A percentile compares a stretch with the other conserved stretches of the same genome.
phyloP scores from a whole-genome alignment of 2,797 vertebrate genomes.

The Myoxocephalus aenaeus region DNA sequence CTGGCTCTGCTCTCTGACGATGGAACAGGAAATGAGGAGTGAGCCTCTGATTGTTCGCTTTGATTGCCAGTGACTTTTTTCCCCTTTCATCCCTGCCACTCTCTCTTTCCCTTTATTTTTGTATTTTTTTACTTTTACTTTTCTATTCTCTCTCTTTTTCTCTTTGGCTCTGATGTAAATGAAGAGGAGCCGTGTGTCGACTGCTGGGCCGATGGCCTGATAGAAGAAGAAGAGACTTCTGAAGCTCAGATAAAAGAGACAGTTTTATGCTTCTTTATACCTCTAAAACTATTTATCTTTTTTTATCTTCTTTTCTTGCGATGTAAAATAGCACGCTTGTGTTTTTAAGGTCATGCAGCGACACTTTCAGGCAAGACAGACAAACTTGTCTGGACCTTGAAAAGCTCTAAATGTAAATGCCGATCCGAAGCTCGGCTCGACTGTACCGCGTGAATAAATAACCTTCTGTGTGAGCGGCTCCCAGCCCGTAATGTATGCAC shows the following conservation, averaged over 20 bases:
- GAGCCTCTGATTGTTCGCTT: slow-evolving; percentile 41
- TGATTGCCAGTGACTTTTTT: slow-evolving; percentile 35
- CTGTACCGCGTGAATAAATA: slow-evolving; percentile 61
- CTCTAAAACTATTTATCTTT: not conserved
- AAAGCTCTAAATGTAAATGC: slow-evolving; percentile 74
- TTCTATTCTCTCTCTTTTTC: slow-evolving; percentile 14
- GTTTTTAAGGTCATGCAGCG: slow-evolving; percentile 29
- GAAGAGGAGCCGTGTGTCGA: slow-evolving; percentile 49
- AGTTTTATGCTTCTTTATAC: slow-evolving; percentile 8
- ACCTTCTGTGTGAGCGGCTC: slow-evolving; percentile 37
- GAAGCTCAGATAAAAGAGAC: slow-evolving; percentile 36
- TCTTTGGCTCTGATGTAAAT: slow-evolving; percentile 33
- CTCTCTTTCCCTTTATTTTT: slow-evolving; percentile 39
- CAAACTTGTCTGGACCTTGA: slow-evolving; percentile 43
- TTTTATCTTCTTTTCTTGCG: not conserved
- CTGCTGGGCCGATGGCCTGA: slow-evolving; percentile 47
- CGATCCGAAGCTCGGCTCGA: not conserved
- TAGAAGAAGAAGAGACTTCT: slow-evolving; percentile 30
- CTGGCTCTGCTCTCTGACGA: slow-evolving; percentile 40
- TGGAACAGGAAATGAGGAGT: slow-evolving; percentile 52
- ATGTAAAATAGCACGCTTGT: slow-evolving; percentile 3
- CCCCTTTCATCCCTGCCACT: slow-evolving; percentile 27
- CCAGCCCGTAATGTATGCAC: slow-evolving; percentile 51
- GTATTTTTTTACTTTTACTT: slow-evolving; percentile 18
- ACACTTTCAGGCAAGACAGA: slow-evolving; percentile 43